Base-by-base conservation (phyloP, 1,140 invertebrate genomes). In the Trichonephila clavata region DNA sequence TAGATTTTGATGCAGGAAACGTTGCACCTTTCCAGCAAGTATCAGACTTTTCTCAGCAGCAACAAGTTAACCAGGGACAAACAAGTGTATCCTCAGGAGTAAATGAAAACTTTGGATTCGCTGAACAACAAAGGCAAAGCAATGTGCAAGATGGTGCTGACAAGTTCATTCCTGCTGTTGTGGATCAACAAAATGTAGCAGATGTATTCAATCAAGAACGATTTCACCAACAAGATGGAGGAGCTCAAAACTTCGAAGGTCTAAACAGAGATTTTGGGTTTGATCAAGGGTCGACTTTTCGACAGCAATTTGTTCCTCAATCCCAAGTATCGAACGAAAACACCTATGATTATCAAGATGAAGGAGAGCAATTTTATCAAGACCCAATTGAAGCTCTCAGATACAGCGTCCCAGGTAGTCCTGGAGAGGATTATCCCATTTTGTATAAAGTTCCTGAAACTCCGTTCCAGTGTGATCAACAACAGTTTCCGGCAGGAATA, bases 391-490 rank as follows among this genome's bases (percentile, higher is more conserved):
- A 94, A 24, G 57, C 86, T 20, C 86, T 95, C 16, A 89, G 80
- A 63, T 90, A 95, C 50, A 60, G 86, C 59, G 86, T 95, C 65
- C 96, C 95, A 10, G 96, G 96, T 39, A 95, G 94, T 59, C 95
- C 96, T 27, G 96, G 96, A 39, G 86, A 94, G 13, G 96, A 96
- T 93, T 96, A 96, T 94, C 96, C 96, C 13, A 95, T 95, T 84
- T 96, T 94, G 90, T 92, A 94, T 13, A 80, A 91, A 60, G 95
- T 96, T 21, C 96, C 96, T 10, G 95, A 95, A 81, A 96, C 96
- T 0, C 50, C 92, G 16, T 96, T 96, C 94, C 94, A 94, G n/a
- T 96, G 96, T 90, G 93, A 94, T 13, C 95, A 95, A 81, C 96
- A 96, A 94, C 93, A 95, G 65, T 96, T 95, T 94, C 13, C 71